Base-by-base conservation (phyloP, 2,888 invertebrate genomes). In the Lacanobia oleracea region DNA sequence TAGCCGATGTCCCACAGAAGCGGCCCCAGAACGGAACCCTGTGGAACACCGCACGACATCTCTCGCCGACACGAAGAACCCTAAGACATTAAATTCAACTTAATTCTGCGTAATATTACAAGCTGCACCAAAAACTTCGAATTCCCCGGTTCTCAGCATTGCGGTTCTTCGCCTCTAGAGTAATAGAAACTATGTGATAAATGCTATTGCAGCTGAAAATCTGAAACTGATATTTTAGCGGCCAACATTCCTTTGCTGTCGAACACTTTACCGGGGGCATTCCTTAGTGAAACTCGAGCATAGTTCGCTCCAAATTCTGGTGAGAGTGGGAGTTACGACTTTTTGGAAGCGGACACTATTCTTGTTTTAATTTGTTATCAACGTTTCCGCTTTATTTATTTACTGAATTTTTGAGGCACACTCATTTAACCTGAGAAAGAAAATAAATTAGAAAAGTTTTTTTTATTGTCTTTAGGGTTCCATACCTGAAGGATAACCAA, bases 211-310 rank as follows among this genome's bases (percentile, higher is more conserved):
- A 40, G 53, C 23, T 33, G 33, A 33, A 33, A 56, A 9, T 9
- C 56, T 33, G 27, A 18, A 56, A 56, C 60, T 67, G 57, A 82
- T 79, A 73, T 60, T 68, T 73, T 27, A 48, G 54, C 23, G 33
- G 40, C 23, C 40, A 21, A 54, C 54, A 73, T 82, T 79, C 40
- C 60, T 14, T 6, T n/a, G 18, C 43, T 45, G 43, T 60, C 63
- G 66, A 69, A 83, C 83, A 74, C 62, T 74, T 82, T 66, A 60
- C 54, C 14, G 23, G 2, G 1, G 50, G 65, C 23, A 82, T 79
- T 69, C 63, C 59, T 63, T 21, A 14, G 43, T 27, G 18, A 33
- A 72, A 61, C 45, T 53, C 37, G 16, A n/a, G 65, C 67, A 68
- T 68, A 54, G 23, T 51, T 60, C 9, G 27, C 21, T 27, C 23